Evolutionary conservation across 2,797 vertebrate species (phyloP), one percentile per base, ranked within the genome.

Genomic region (Muscicapa comitata): DNA sequence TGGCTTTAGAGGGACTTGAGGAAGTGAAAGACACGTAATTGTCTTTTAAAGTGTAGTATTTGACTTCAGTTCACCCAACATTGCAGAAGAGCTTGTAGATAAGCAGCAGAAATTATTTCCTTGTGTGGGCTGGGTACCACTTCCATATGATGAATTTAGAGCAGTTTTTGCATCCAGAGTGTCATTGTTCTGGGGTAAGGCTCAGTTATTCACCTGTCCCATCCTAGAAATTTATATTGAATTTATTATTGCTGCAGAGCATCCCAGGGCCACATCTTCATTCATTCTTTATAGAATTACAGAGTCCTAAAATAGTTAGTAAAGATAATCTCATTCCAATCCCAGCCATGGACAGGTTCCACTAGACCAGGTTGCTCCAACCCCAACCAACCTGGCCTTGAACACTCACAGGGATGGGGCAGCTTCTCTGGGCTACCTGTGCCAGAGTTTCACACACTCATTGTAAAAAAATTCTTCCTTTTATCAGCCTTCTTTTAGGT

Each of bases 11-110:
- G 86, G 94, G 83, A 47, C 86, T 93, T 3, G 8, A 88, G 93
- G 94, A 89, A 95, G 93, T 40, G 90, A 94, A 93, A 93, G 78
- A 79, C 86, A 58, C 17, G 1, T 90, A 94, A 96, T 91, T 94
- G 94, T 91, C 90, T 91, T 95, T 93, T 92, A 65, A 81, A 96
- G 84, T 86, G 63, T 35, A 92, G 78, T 94, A 92, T 94, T 93
- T 94, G 51, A 91, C 82, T 90, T 61, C 18, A 10, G 4, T 28
- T 93, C 84, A 68, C 67, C 73, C 88, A 42, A 2, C 48, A 6
- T 31, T 20, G 55, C 68, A 58, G 71, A 86, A 76, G 59, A 78
- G 65, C 43, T 48, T 25, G 24, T 31, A 88, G 86, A 83, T 88
- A 93, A 93, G 90, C 50, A 29, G 29, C 55, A 82, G 73, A 58